Base-by-base conservation (phyloP, 2,888 invertebrate genomes). In the Phragmatobia fuliginosa region DNA sequence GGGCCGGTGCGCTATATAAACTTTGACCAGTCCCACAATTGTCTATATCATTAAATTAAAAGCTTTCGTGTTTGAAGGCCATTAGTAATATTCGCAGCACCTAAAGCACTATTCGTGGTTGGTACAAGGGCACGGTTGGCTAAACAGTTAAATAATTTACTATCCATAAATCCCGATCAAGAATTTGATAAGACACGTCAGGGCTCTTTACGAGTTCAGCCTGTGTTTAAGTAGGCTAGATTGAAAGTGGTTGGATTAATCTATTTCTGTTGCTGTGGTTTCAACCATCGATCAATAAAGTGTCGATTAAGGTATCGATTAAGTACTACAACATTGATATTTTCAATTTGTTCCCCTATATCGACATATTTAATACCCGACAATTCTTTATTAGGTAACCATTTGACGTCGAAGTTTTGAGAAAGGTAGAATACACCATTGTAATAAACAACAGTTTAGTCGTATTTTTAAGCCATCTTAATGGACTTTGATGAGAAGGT, bases 21-120 rank as follows among this genome's bases (percentile, higher is more conserved):
- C 73, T 75, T 66, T 72, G 74, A 77, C 77, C 79, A 76, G 83
- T 75, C 77, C 77, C 77, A 76, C 80, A 83, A 87, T 85, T 87
- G 87, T 87, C 83, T 88, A 78, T 82, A 84, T 89, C 88, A 89
- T 90, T 88, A 90, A 90, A 91, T 91, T 91, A 90, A 92, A 92
- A 92, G 91, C 88, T 85, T 92, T 91, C 93, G 92, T 93, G 94
- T 88, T 89, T 78, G 78, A 79, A 77, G 82, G 86, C 86, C 85
- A 88, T 91, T 92, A 89, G 89, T 88, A 88, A 90, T 90, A 90
- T 89, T 89, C 82, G 87, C 86, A 83, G 85, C 88, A 87, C 86
- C 88, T 87, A 83, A 80, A 84, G 75, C 74, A 81, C 81, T 81
- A 82, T 84, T 85, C 58, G 58, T 66, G 28, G 45, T 62, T 62